Evolutionary conservation across 2,113 vertebrate species (phyloP), one percentile per base, ranked within the genome.

Genomic region (Haplochromis burtoni): DNA sequence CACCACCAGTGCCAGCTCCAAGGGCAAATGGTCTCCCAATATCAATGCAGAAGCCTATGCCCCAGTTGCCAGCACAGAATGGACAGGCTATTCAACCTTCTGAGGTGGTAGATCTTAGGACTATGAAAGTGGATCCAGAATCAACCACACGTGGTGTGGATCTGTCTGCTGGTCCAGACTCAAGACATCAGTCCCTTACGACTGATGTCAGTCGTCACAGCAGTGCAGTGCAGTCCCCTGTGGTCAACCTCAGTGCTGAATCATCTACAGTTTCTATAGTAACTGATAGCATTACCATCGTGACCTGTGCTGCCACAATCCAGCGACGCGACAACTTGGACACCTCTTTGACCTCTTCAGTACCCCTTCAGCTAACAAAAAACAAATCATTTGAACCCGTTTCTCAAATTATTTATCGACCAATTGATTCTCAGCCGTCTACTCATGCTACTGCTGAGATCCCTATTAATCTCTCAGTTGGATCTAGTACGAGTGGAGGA

Each of bases 51-150:
- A 96, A 91, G 86, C 87, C 92, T 19, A 93, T 96, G 87, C 93
- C 96, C 13, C 96, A 96, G 63, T 91, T 95, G 40, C 94, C 95
- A 38, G 95, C 94, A 88, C 97, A 97, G 92, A 98, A 96, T 86
- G 97, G 95, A 89, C 97, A 96, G 87, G 80, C 95, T 4, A 91
- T 96, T 66, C 96, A 97, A 87, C 93, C 95, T 33, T 96, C 96
- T 3, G 97, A 98, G 90, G 97, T 98, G 47, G 98, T 99, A 85
- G 99, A 99, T 94, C 97, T 99, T 81, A 97, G 98, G 45, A 99
- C 98, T 78, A 94, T 97, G 87, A 99, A 98, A 88, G 91, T 94
- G 68, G 97, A 98, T 86, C 87, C 95, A 76, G 96, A 95, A 84
- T 96, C 94, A 90, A 93, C 89, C 66, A 96, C 97, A 80, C 97